Evolutionary conservation across 1,140 invertebrate genomes (phyloP).

Genomic region (Pseudomyrmex gracilis): DNA sequence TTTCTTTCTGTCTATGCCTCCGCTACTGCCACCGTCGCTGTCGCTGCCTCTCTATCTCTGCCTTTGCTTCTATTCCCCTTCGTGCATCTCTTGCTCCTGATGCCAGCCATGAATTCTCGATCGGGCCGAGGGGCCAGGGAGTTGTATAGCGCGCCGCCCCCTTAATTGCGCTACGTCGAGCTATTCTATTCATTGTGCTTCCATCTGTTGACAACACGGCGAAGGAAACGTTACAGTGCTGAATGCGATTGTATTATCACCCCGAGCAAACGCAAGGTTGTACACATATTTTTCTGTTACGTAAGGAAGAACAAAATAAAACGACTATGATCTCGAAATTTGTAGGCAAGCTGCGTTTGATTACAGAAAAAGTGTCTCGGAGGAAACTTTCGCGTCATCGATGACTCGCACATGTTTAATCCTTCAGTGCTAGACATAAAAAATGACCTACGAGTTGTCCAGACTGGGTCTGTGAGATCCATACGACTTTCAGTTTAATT

Average conservation of each 20-base stretch:
- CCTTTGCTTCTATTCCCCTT: slow-evolving; percentile 60
- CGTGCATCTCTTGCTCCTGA: slow-evolving; percentile 26
- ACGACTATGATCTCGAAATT: too few relatives aligned
- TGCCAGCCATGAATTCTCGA: slow-evolving; percentile 85
- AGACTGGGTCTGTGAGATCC: too few relatives aligned
- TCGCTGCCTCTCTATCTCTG: slow-evolving; percentile 45
- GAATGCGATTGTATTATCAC: background rate
- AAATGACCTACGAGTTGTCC: too few relatives aligned
- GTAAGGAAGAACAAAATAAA: too few relatives aligned
- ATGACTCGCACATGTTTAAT: too few relatives aligned
- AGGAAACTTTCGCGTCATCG: too few relatives aligned
- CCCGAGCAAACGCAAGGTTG: background rate
- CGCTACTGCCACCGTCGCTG: slow-evolving; percentile 56
- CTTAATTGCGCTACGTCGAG: slow-evolving; percentile 82
- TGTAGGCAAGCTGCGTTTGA: too few relatives aligned
- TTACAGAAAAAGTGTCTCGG: too few relatives aligned
- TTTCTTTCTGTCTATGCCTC: slow-evolving; percentile 50
- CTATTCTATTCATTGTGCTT: slow-evolving; percentile 80
- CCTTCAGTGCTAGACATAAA: too few relatives aligned
- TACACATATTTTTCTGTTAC: too few relatives aligned
- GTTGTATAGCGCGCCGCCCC: slow-evolving; percentile 81
- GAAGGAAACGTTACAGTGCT: background rate
- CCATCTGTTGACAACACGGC: slow-evolving; percentile 77
- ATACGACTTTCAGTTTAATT: too few relatives aligned
- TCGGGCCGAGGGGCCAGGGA: slow-evolving; percentile 74